Evolutionary conservation across 2,113 vertebrate genomes (phyloP).

Genomic region (Chaetura pelagica): DNA sequence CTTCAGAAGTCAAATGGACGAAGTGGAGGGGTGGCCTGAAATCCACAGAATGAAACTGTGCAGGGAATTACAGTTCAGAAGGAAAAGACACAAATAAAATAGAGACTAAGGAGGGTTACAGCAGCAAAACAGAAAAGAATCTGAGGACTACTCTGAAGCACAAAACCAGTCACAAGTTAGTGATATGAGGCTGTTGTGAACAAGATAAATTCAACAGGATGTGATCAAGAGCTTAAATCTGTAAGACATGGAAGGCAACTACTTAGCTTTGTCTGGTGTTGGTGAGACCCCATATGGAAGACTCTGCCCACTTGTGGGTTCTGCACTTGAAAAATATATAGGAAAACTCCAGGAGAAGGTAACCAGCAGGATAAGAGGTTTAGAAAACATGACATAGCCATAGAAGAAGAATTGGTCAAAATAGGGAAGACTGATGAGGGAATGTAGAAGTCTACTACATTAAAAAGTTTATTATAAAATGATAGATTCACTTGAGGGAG

Average conservation of each 20-base stretch:
- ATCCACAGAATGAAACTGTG: background rate
- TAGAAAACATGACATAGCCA: background rate
- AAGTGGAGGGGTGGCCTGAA: background rate
- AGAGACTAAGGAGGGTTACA: background rate
- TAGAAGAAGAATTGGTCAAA: background rate
- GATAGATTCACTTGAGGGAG: background rate
- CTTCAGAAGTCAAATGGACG: background rate
- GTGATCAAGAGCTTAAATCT: background rate
- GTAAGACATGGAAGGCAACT: background rate
- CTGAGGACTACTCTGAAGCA: background rate
- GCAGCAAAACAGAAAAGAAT: background rate
- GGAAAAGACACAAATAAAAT: background rate
- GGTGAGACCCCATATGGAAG: background rate
- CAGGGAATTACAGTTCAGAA: background rate
- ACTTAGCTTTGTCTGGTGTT: background rate
- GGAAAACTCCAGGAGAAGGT: background rate
- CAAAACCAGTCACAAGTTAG: background rate
- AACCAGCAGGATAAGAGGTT: background rate
- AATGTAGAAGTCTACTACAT: background rate
- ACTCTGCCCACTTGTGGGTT: background rate
- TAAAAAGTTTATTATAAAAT: slow-evolving; percentile 19
- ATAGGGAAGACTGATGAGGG: background rate
- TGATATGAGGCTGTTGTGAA: background rate
- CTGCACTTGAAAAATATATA: background rate
- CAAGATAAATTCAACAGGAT: background rate